Evolutionary conservation across 2,113 vertebrate species (phyloP), one percentile per base, ranked within the genome.

Genomic region (Oplegnathus fasciatus): DNA sequence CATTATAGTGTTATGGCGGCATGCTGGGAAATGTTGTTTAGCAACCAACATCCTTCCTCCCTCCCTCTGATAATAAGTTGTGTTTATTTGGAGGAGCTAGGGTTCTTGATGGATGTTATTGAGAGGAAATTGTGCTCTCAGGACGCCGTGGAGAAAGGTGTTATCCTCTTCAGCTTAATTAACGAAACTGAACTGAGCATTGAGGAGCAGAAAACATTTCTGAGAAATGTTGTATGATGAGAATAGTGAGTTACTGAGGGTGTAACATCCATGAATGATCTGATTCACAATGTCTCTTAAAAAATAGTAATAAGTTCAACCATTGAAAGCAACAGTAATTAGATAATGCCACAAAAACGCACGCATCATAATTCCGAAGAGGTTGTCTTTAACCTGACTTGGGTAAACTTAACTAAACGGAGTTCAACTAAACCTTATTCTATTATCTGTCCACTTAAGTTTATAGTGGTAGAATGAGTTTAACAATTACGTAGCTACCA

Each of bases 41-140:
- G 95, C 94, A 93, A 92, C 93, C 89, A 90, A 93, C 94, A 96
- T 96, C 95, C 95, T 95, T 94, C 89, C 94, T 92, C 87, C 26
- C 80, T 88, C 54, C 80, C 66, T 87, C 92, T 94, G 95, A 96
- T 96, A 96, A 96, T 94, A 91, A 13, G 68, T 93, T 94, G 94
- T 96, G 79, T 91, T 91, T 89, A 93, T 96, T 94, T 92, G 88
- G 83, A 90, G 92, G 91, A 86, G 84, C 87, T 89, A 24, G 65
- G 94, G 94, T 93, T 95, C 93, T 90, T 94, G 54, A 73, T 77
- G 42, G 24, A 67, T 78, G 86, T 89, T 91, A 71, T 83, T 8
- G 3, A 76, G 62, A 34, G 73, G 70, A 91, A 80, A 88, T 92
- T 76, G 57, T 48, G 22, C 6, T 73, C 64, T 86, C 75, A 75